A percentile compares a stretch with the other conserved stretches of the same genome.
Conservation (phyloP, 92 coral and sea anemone species). For the Porites rus region DNA sequence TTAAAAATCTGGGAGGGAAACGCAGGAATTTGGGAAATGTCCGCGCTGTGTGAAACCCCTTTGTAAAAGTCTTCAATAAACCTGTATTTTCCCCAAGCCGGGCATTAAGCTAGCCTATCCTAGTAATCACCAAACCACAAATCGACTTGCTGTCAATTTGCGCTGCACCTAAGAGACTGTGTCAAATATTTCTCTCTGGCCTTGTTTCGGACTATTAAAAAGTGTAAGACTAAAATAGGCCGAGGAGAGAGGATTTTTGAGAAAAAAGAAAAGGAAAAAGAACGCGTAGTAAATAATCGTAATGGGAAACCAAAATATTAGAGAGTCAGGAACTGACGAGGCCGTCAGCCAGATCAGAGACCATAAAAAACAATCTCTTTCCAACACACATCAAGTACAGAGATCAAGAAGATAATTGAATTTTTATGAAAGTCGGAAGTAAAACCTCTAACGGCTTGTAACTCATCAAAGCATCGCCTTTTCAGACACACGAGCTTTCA, state of each 20-base stretch:
- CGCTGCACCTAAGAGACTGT: background rate
- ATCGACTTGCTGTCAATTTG: conserved; percentile 34
- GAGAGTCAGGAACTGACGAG: too few relatives aligned
- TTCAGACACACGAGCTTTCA: background rate
- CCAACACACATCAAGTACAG: too few relatives aligned
- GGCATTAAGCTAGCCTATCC: background rate
- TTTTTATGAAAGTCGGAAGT: too few relatives aligned
- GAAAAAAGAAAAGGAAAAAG: too few relatives aligned
- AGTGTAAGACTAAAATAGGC: background rate
- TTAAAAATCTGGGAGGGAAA: conserved; percentile 70
- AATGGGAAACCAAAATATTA: too few relatives aligned
- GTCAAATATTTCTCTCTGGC: background rate
- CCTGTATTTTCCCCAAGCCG: conserved; percentile 6
- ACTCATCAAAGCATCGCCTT: background rate
- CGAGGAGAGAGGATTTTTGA: too few relatives aligned
- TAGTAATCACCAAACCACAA: conserved; percentile 9
- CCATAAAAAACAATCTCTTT: too few relatives aligned
- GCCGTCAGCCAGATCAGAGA: too few relatives aligned
- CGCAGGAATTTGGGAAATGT: conserved; percentile 74
- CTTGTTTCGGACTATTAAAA: background rate
- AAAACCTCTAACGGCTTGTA: background rate
- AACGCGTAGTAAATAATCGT: too few relatives aligned
- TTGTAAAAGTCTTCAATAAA: conserved; percentile 27
- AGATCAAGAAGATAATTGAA: too few relatives aligned
- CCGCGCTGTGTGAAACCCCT: conserved; percentile 62